Evolutionary conservation across 2,888 invertebrate species (phyloP), one percentile per base, ranked within the genome.

Genomic region (Dendrolimus pini): DNA sequence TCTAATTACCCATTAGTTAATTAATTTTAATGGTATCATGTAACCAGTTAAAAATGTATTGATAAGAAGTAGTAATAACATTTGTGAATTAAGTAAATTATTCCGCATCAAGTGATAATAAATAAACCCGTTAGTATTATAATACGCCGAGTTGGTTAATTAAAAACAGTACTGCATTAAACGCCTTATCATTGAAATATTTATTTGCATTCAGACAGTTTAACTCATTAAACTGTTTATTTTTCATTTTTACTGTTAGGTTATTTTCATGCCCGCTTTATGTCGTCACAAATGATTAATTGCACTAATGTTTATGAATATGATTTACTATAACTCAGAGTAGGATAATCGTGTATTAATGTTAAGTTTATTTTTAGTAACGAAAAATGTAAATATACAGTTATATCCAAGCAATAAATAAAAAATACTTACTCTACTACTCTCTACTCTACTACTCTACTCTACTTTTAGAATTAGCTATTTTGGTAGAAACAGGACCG

Each of bases 51-150:
- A 10, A 9, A 10, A 7, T 47, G 0, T 14, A 42, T 10, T 54
- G 30, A 47, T 47, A 14, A 13, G 6, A 12, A 47, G 8, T 14
- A 9, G 55, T 54, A 63, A 64, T 62, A 59, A 65, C 62, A 60
- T 63, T 60, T 52, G 60, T 62, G 60, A 65, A 66, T 72, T 61
- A 66, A 57, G 62, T 53, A 59, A 66, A 66, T 68, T 61, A 64
- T 65, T 60, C 59, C 61, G 62, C 57, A 66, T 62, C 54, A 30
- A 30, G 30, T 56, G 41, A 55, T 61, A 63, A 66, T 64, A 70
- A 47, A 62, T 64, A 67, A 69, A 65, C 64, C 65, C 64, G 69
- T 68, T 71, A 70, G 52, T 7, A 56, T 60, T 60, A 65, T 70
- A 66, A 68, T 64, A 67, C 61, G 42, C 58, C 56, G 57, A 66